These are phyloP conservation scores for Drosophila sucinea DNA, from an alignment of 1,140 invertebrate species.

Conservation along the genomic window DNA sequence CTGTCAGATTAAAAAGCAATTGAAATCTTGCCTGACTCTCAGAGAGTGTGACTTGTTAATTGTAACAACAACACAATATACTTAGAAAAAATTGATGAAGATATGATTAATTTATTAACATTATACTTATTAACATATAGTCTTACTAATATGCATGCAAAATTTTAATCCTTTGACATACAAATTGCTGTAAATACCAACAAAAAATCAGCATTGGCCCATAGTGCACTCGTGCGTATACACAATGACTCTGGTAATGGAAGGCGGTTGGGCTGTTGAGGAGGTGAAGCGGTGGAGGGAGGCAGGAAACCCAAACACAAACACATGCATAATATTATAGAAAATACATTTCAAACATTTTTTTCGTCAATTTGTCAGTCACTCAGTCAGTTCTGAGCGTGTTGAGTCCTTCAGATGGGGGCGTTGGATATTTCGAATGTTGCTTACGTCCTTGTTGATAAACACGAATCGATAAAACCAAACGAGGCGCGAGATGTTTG, in stretches of 20 bases:
- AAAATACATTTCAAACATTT: constrained; percentile 43
- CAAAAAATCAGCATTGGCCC: no score
- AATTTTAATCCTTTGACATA: no score
- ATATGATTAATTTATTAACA: no score
- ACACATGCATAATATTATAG: constrained; percentile 28
- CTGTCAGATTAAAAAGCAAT: no score
- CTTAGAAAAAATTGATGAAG: no score
- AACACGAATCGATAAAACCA: constrained; percentile 62
- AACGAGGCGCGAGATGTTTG: constrained; percentile 38
- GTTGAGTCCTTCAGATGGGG: constrained; percentile 38
- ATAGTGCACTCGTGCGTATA: constrained; percentile 45
- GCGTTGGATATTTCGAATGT: constrained; percentile 28
- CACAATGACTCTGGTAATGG: constrained; percentile 9
- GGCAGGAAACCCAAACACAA: constrained; percentile 30
- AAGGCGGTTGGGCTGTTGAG: not conserved
- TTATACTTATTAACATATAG: no score
- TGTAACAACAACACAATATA: no score
- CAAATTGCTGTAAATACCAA: no score
- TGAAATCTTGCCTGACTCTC: no score
- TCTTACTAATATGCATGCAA: no score
- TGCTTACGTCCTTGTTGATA: constrained; percentile 42
- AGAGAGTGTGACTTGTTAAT: no score
- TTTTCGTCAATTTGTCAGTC: constrained; percentile 49
- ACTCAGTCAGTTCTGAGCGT: constrained; percentile 24
- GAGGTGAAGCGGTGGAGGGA: not conserved